A percentile compares a stretch with the other conserved stretches of the same genome.
phyloP scores from a whole-genome alignment of 2,797 vertebrate species.

The Lepus townsendii region DNA sequence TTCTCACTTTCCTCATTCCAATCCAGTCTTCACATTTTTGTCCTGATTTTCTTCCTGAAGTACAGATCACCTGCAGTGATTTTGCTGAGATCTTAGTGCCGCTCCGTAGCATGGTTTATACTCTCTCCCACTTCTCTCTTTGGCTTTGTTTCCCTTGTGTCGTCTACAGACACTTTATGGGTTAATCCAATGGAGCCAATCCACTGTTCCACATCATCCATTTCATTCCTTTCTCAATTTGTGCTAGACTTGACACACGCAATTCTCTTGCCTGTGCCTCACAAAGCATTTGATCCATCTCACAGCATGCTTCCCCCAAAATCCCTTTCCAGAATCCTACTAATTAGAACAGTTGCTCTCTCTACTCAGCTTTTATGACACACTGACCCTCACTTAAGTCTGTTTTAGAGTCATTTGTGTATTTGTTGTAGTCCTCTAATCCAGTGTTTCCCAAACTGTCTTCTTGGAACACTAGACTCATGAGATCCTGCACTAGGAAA shows the following conservation, averaged over 20 bases:
- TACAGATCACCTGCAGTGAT: background rate
- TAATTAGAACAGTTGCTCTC: background rate
- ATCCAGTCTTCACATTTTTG: background rate
- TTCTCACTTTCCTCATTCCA: background rate
- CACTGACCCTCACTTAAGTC: background rate
- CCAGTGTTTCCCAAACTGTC: background rate
- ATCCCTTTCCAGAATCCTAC: background rate
- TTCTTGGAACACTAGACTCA: background rate
- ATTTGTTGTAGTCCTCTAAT: background rate
- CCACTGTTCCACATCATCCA: background rate
- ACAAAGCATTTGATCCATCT: background rate
- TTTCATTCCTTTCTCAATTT: background rate
- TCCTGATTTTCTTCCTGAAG: background rate
- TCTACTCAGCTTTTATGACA: background rate
- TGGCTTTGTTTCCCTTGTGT: background rate
- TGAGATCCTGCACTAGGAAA: background rate
- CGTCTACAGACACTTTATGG: background rate
- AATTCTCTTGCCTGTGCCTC: background rate
- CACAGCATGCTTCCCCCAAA: background rate
- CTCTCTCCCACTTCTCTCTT: background rate
- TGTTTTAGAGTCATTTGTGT: background rate
- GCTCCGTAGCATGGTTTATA: accelerated
- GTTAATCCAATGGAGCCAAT: background rate
- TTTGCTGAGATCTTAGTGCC: background rate
- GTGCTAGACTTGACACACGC: background rate